Base-by-base conservation (phyloP, 2,797 vertebrate genomes). In the Poeciliopsis turneri region DNA sequence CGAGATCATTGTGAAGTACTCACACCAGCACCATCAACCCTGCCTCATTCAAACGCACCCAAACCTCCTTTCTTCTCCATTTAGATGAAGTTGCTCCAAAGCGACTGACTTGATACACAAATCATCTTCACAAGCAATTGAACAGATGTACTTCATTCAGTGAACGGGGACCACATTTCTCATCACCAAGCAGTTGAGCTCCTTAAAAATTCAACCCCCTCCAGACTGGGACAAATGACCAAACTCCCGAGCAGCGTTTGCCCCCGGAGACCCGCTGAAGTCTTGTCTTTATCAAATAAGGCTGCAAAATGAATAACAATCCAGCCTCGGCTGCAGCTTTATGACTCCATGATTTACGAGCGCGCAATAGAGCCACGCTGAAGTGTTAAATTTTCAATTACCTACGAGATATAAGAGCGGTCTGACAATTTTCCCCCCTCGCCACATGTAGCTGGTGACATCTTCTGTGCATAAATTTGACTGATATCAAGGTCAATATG, bases 151-250 rank as follows among this genome's bases (percentile, higher is more conserved):
- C 66, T 20, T 43, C 41, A 69, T 69, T 43, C 41, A 69, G 66
- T 69, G 39, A 2, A 53, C 10, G 8, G 7, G 49, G 49, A 36
- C 23, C 43, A 25, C 13, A 36, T 33, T 59, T 15, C 13, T 6
- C 28, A 59, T 59, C 28, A 6, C 28, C 5, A 64, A 25, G 3
- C 28, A 5, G 6, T 61, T 18, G 55, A 16, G 43, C 11, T 64
- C 45, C 43, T 61, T 30, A 33, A 47, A 64, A 64, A 64, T 30
- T 64, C 43, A 75, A 64, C 1, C 8, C 7, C 3, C 20, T 3
- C 12, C 4, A 9, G 9, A 88, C 83, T 71, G 82, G 92, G 89
- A 93, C 83, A 84, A 91, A 93, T 85, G 86, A 86, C 76, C 84
- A 75, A 76, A 80, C 76, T 72, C 77, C 39, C 55, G 45, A 46